Evolutionary conservation across 2,113 vertebrate species (phyloP).

Genomic region (Picathartes gymnocephalus): DNA sequence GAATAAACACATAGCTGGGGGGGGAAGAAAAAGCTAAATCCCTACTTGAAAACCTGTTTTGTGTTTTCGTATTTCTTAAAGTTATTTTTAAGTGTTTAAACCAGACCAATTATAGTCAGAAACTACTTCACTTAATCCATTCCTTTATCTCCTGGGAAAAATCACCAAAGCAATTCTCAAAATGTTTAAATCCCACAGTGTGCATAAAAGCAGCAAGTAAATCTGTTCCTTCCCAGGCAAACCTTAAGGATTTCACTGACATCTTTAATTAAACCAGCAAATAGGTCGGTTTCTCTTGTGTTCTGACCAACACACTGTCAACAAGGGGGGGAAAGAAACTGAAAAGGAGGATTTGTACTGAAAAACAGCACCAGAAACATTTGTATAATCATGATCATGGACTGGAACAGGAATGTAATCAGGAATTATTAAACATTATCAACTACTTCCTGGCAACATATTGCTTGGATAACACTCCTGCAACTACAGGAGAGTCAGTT

Average conservation of each 20-base stretch:
- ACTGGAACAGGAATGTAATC: conserved; percentile 54
- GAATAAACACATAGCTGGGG: conserved; percentile 10
- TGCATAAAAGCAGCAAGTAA: conserved; percentile 60
- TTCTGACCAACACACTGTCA: conserved; percentile 48
- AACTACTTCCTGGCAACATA: conserved; percentile 49
- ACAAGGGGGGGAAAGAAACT: conserved; percentile 6
- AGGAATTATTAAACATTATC: conserved; percentile 59
- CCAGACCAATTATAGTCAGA: conserved; percentile 62
- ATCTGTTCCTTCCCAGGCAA: conserved; percentile 59
- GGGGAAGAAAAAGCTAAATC: conserved; percentile 3
- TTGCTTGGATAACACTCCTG: background rate
- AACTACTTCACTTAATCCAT: conserved; percentile 62
- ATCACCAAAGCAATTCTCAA: conserved; percentile 61
- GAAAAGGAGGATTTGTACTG: conserved; percentile 59
- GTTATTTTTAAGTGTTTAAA: conserved; percentile 67
- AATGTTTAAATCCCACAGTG: conserved; percentile 61
- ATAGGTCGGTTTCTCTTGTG: conserved; percentile 53
- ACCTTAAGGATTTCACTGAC: conserved; percentile 51
- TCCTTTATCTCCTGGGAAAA: conserved; percentile 65
- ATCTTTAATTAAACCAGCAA: conserved; percentile 70
- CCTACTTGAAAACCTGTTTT: conserved; percentile 46
- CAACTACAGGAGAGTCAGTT: conserved; percentile 20
- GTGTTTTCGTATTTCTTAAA: conserved; percentile 56
- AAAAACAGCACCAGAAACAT: conserved; percentile 63
- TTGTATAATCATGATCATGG: conserved; percentile 54